A percentile compares a stretch with the other conserved stretches of the same genome.
Evolutionary conservation across 2,113 vertebrate species (phyloP).

Genomic region (Suricata suricatta): DNA sequence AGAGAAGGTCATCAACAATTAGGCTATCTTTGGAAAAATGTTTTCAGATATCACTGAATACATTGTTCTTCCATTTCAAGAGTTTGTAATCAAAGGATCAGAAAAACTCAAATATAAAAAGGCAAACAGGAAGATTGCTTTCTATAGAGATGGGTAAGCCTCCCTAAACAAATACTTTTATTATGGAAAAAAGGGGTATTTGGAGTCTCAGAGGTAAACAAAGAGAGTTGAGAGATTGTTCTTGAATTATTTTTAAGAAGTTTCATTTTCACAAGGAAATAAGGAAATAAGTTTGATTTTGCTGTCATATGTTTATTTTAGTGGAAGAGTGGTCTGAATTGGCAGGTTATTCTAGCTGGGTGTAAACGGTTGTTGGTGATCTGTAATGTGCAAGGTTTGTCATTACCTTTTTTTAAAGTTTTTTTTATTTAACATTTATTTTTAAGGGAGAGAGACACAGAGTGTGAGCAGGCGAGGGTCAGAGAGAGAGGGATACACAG

Average conservation of each 20-base stretch:
- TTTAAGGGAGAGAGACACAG: too few relatives aligned
- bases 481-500: too few relatives aligned
- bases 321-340: background rate
- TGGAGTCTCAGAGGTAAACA: background rate
- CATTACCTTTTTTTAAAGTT: too few relatives aligned
- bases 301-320: background rate
- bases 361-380: background rate
- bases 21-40: conserved; percentile 11
- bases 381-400: background rate
- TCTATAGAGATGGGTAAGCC: background rate
- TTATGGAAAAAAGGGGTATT: background rate
- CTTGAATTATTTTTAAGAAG: background rate
- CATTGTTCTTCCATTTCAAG: background rate
- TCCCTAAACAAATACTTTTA: background rate
- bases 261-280: background rate
- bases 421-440: too few relatives aligned
- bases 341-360: background rate
- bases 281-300: background rate
- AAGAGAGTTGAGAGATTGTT: background rate
- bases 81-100: background rate
- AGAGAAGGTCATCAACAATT: background rate
- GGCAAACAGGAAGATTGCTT: background rate
- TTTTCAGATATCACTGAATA: background rate
- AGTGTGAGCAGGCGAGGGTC: too few relatives aligned
- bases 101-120: background rate